Evolutionary conservation across 2,113 vertebrate genomes (phyloP).

Genomic region (Sitta europaea): DNA sequence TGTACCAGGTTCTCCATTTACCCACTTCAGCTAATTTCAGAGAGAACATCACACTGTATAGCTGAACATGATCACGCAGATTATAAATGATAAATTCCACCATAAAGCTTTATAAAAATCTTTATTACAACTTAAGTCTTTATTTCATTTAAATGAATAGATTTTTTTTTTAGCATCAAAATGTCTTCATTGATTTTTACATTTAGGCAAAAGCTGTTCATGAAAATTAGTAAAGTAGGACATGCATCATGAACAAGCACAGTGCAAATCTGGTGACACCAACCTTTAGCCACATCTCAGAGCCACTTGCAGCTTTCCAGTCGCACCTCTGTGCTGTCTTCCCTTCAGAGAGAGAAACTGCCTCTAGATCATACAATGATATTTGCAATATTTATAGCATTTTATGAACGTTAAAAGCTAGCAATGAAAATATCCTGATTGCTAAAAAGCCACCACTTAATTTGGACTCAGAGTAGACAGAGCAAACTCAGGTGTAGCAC

Average conservation of each 20-base stretch:
- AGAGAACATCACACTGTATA: not conserved
- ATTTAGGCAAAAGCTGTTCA: not conserved
- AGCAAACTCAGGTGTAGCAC: not conserved
- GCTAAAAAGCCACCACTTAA: not conserved
- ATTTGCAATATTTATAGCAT: not conserved
- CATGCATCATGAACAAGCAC: not conserved
- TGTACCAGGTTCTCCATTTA: not conserved
- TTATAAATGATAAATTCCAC: constrained; percentile 15
- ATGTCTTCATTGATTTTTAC: constrained; percentile 11
- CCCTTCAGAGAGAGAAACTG: not conserved
- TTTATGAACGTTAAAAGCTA: not conserved
- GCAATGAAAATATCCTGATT: not conserved
- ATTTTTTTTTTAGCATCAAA: not conserved
- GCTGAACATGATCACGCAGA: not conserved
- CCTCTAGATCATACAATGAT: not conserved
- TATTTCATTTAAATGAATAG: constrained; percentile 1
- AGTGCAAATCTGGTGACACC: not conserved
- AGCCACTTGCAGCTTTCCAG: not conserved
- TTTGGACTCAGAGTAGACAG: not conserved
- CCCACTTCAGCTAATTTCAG: not conserved
- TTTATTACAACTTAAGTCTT: constrained; percentile 49
- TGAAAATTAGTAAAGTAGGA: constrained; percentile 11
- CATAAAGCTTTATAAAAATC: constrained; percentile 15
- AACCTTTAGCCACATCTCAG: not conserved
- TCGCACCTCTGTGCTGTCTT: not conserved